These are phyloP conservation scores for Eudemis profundana DNA, from an alignment of 2,888 invertebrate species.

Conservation along the genomic window DNA sequence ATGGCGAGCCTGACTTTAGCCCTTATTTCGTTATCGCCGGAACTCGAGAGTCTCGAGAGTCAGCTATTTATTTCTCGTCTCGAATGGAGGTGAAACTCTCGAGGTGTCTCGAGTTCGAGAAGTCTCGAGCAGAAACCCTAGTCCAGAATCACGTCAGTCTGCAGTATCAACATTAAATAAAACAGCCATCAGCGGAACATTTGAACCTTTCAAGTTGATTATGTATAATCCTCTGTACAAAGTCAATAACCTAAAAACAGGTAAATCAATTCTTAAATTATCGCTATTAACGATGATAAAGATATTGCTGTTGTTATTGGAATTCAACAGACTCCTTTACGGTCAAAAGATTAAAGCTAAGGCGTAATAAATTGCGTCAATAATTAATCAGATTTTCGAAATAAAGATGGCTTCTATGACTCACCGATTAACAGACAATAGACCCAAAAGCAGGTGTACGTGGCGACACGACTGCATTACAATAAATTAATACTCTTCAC, in stretches of 20 bases:
- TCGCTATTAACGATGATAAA: background rate
- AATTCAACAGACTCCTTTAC: background rate
- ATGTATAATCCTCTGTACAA: conserved; percentile 4
- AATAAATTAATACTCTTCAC: conserved; percentile 35
- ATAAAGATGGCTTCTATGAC: conserved; percentile 55
- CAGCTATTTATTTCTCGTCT: too few relatives aligned
- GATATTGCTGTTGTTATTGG: background rate
- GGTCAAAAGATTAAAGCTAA: background rate
- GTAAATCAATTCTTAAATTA: background rate
- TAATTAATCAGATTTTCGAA: conserved; percentile 28
- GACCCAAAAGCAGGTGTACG: conserved; percentile 35
- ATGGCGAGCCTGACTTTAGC: too few relatives aligned
- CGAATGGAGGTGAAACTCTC: too few relatives aligned
- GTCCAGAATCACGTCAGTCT: conserved; percentile 32
- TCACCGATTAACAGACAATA: conserved; percentile 65
- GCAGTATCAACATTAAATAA: background rate
- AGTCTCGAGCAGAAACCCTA: too few relatives aligned
- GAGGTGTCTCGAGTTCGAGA: too few relatives aligned
- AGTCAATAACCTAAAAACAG: conserved; percentile 18
- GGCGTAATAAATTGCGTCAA: background rate
- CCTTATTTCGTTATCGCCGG: too few relatives aligned
- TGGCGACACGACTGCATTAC: conserved; percentile 34
- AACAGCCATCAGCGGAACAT: background rate
- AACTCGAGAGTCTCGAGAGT: too few relatives aligned
- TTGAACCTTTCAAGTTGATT: conserved; percentile 1